Evolutionary conservation across 2,888 invertebrate species (phyloP), one percentile per base, ranked within the genome.

Genomic region (Aporophyla lueneburgensis): DNA sequence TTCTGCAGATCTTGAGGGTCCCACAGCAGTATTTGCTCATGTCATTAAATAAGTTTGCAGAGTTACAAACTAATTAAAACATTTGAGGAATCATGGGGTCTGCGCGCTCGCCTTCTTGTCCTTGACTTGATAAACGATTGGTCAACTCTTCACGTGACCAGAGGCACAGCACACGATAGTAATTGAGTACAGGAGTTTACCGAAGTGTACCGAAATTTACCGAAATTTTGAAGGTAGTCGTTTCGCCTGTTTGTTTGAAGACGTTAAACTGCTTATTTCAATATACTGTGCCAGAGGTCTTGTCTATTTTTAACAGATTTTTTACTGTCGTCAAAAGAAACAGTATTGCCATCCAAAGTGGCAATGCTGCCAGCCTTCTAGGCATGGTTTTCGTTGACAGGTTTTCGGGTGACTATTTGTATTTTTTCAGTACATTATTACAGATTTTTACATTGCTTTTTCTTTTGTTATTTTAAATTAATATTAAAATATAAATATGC

Each of bases 1-100:
- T 56, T 62, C 73, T 51, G 51, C 62, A 73, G 62, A 63, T 80
- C 80, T 51, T 21, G n/a, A 33, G 9, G 19, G 24, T 46, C n/a
- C 9, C 1, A 33, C 16, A 43, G 53, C 49, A 43, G 49, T 2
- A 43, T 43, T 24, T 61, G 14, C 3, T 1, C 27, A 54, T 24
- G 80, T 63, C 33, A 7, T 77, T 73, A 58, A 24, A 80, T n/a
- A 73, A 80, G 62, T 80, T 77, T 77, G 74, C 51, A n/a, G 0
- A 12, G 0, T 16, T 12, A 24, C 77, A 77, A 77, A 77, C 80
- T 1, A 10, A 77, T 24, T 24, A 80, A 77, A 80, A 77, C 73
- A 16, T 49, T 71, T 2, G 14, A 0, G 19, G 5, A 4, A 1
- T 43, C n/a, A 74, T 43, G 24, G 16, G 14, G 14, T 46, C 19